Conservation (phyloP, 2,113 vertebrate species). For the human region GRCh38 chr3:163001-163500, state of each 20-base stretch:
- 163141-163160: neutral
- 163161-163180: neutral
- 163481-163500: too few species aligned
- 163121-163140: neutral
- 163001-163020: neutral
- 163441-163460: too few species aligned
- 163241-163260: neutral
- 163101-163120: neutral
- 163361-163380: too few species aligned
- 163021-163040: neutral
- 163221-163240: neutral
- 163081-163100: neutral
- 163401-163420: neutral
- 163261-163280: neutral
- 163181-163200: neutral
- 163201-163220: conserved; percentile 17
- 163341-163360: too few species aligned
- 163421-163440: rapidly evolving
- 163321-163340: neutral
- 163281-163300: neutral
- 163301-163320: neutral
- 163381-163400: too few species aligned
- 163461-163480: too few species aligned
- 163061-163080: neutral
- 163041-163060: neutral